Base-by-base conservation (phyloP, 2,797 vertebrate genomes). In the Ctenochaetus hawaiiensis region DNA sequence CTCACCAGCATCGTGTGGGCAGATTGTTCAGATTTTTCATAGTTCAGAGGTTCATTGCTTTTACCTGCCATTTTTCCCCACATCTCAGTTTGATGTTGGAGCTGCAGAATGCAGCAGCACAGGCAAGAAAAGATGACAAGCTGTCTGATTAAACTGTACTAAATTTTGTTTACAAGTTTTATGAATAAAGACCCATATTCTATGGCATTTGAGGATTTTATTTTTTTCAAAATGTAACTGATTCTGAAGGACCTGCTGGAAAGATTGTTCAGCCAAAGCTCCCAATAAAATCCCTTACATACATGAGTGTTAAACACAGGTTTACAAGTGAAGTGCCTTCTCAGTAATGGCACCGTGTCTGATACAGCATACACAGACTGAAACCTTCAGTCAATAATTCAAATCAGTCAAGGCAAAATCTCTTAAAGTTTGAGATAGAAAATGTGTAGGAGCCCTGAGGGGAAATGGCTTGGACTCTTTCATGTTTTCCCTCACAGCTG, bases 371-470 rank as follows among this genome's bases (percentile, higher is more conserved):
- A 41, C 63, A 22, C 68, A 39, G 65, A 65, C 34, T 5, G 14
- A 71, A 74, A 47, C 51, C 23, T 62, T 68, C 2, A 20, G 2
- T 78, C 54, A 66, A 58, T 66, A 59, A 26, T 54, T 49, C 3
- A 45, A 16, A 65, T 75, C 59, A 72, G 57, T 83, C 14, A 0
- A n/a, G 7, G 12, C 69, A 49, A 45, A 67, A 67, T 57, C 23
- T 56, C 64, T 49, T 52, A 23, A 67, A 67, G 68, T 52, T 43
- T 66, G 23, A 63, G 51, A 56, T 18, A 39, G 37, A 69, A 78
- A 70, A 59, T 63, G 41, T 76, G 80, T 61, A 54, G 70, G 64
- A 78, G 62, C 67, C 83, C 77, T 39, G 62, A 18, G 53, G 61
- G 48, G 41, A 80, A 39, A 60, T 45, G 54, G 53, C 61, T 57